Conservation (phyloP, 2,113 vertebrate genomes). For the Dunckerocampus dactyliophorus region DNA sequence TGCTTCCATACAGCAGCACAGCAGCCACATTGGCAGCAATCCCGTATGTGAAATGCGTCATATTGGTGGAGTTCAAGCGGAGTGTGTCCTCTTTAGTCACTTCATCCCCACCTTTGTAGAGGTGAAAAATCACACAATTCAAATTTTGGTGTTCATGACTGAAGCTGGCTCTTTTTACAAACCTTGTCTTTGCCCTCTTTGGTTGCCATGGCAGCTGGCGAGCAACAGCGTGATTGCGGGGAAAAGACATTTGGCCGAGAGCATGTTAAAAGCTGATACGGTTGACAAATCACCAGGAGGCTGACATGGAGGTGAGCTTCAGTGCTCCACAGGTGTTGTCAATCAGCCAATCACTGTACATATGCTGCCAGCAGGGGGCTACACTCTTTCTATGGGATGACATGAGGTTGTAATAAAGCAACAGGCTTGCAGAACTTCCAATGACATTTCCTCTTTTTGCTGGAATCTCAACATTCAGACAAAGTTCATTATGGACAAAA, state of each 20-base stretch:
- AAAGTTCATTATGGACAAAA: too few species aligned
- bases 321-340: slow-evolving; percentile 40
- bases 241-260: slow-evolving; percentile 17
- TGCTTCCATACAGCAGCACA: slow-evolving; percentile 83
- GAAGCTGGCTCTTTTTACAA: neutral
- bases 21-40: slow-evolving; percentile 73
- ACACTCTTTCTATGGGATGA: too few species aligned
- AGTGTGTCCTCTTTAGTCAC: neutral
- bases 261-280: slow-evolving; percentile 22
- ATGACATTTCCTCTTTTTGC: too few species aligned
- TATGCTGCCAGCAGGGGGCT: neutral
- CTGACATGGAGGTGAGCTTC: neutral
- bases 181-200: neutral
- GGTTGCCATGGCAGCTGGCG: slow-evolving; percentile 11
- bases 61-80: slow-evolving; percentile 47
- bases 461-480: too few species aligned
- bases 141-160: neutral
- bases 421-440: too few species aligned
- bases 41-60: slow-evolving; percentile 68
- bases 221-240: slow-evolving; percentile 6
- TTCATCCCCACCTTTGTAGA: neutral
- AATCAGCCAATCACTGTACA: slow-evolving; percentile 38
- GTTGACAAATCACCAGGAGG: neutral
- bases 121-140: neutral
- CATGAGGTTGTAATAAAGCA: too few species aligned